A percentile compares a stretch with the other conserved stretches of the same genome.
Evolutionary conservation across 37 sponge, comb jelly and placozoan genomes (phyloP).

Genomic region (Spongia lamella): DNA sequence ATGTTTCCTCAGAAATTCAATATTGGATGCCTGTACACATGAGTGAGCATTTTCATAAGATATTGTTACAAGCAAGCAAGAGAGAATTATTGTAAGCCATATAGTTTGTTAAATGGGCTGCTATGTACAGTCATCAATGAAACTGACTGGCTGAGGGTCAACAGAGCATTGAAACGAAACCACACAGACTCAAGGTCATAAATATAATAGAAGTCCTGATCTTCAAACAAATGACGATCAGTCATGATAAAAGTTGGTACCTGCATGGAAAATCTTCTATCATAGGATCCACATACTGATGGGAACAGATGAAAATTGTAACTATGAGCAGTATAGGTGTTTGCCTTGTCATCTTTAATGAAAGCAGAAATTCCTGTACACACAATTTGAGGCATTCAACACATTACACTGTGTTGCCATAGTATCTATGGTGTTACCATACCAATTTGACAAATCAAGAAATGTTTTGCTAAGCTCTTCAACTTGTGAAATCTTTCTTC

Average conservation of each 20-base stretch:
- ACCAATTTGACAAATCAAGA: constrained; percentile 74
- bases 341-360: constrained; percentile 33
- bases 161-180: too few species aligned
- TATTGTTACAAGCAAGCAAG: too few species aligned
- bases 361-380: constrained; percentile 58
- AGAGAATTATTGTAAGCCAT: too few species aligned
- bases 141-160: too few species aligned
- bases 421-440: background rate
- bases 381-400: background rate
- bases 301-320: constrained; percentile 71
- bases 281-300: constrained; percentile 4
- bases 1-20: constrained; percentile 57
- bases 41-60: too few species aligned
- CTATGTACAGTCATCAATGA: too few species aligned
- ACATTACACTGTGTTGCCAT: background rate
- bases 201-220: too few species aligned
- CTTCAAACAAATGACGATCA: too few species aligned
- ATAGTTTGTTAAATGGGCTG: too few species aligned
- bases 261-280: constrained; percentile 26
- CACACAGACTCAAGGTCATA: constrained; percentile 24
- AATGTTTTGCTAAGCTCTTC: constrained; percentile 42
- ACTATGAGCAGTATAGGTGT: constrained; percentile 44
- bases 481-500: constrained; percentile 63
- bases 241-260: constrained; percentile 4
- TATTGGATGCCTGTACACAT: constrained; percentile 52